phyloP scores from a whole-genome alignment of 2,888 invertebrate species.

The Ligdia adustata region DNA sequence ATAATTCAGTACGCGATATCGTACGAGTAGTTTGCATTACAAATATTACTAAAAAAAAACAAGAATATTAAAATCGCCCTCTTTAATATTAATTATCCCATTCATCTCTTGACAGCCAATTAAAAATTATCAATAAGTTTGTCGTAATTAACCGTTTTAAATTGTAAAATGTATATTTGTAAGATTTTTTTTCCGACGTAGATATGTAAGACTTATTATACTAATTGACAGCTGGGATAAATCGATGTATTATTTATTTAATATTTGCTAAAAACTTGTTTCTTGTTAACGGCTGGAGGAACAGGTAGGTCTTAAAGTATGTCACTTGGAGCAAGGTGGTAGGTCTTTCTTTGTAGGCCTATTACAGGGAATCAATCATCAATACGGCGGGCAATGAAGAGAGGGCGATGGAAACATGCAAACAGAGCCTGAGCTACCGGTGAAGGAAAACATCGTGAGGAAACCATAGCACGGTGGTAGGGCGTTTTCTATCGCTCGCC shows the following conservation, averaged over 20 bases:
- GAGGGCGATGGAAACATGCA: no score
- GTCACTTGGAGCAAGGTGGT: not conserved
- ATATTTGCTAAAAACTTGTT: slow-evolving; percentile 8
- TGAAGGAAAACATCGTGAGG: no score
- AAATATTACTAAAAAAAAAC: no score
- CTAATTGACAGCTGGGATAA: slow-evolving; percentile 28
- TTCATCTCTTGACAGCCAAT: slow-evolving; percentile 28
- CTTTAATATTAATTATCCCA: slow-evolving; percentile 27
- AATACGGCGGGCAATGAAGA: no score
- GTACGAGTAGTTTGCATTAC: no score
- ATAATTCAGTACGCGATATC: no score
- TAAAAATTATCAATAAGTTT: slow-evolving; percentile 24
- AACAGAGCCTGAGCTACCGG: no score
- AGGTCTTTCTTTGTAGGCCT: not conserved
- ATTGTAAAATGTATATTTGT: slow-evolving; percentile 21
- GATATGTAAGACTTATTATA: slow-evolving; percentile 15
- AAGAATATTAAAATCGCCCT: not conserved
- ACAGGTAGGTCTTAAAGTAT: not conserved
- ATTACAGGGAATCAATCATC: no score
- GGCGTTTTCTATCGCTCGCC: no score
- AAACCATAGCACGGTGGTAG: no score
- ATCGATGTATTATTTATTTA: slow-evolving; percentile 9
- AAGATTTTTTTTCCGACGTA: not conserved
- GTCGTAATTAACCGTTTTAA: slow-evolving; percentile 24
- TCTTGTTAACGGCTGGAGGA: not conserved